phyloP scores from a whole-genome alignment of 2,797 vertebrate species.

The Acanthurus lineatus region DNA sequence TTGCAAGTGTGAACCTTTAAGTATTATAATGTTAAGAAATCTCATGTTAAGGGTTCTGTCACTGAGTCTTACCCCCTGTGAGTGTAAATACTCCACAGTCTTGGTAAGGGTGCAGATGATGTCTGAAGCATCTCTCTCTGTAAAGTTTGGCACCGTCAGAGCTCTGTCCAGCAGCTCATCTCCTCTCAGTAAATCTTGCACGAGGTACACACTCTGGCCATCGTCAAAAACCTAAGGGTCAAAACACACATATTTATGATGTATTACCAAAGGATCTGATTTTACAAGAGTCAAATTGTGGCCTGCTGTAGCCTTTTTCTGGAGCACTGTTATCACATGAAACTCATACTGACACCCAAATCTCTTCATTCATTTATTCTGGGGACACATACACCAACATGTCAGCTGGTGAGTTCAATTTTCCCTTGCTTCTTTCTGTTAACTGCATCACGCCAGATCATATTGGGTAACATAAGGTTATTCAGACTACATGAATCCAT shows the following conservation, averaged over 20 bases:
- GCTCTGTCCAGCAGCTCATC: slow-evolving; percentile 94
- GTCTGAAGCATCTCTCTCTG: slow-evolving; percentile 92
- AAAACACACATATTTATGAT: background rate
- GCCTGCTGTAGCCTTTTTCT: too few species aligned
- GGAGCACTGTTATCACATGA: too few species aligned
- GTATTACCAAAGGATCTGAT: too few species aligned
- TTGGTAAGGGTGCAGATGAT: slow-evolving; percentile 92
- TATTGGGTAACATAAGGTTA: too few species aligned
- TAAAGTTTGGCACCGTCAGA: slow-evolving; percentile 90
- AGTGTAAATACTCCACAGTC: slow-evolving; percentile 97
- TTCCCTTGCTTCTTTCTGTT: too few species aligned
- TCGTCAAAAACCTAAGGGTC: slow-evolving; percentile 93
- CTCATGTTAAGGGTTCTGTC: background rate
- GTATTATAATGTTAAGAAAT: background rate
- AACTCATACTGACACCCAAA: too few species aligned
- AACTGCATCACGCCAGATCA: too few species aligned
- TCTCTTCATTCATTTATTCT: too few species aligned
- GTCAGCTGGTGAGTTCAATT: too few species aligned
- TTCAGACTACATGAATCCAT: too few species aligned
- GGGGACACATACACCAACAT: too few species aligned
- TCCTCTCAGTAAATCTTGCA: slow-evolving; percentile 95
- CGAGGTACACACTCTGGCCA: slow-evolving; percentile 91
- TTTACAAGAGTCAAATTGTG: too few species aligned
- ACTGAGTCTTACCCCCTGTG: slow-evolving; percentile 90
- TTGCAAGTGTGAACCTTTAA: background rate